Conservation (phyloP, 2,113 vertebrate species). For the Rhegmatorhina hoffmannsi region DNA sequence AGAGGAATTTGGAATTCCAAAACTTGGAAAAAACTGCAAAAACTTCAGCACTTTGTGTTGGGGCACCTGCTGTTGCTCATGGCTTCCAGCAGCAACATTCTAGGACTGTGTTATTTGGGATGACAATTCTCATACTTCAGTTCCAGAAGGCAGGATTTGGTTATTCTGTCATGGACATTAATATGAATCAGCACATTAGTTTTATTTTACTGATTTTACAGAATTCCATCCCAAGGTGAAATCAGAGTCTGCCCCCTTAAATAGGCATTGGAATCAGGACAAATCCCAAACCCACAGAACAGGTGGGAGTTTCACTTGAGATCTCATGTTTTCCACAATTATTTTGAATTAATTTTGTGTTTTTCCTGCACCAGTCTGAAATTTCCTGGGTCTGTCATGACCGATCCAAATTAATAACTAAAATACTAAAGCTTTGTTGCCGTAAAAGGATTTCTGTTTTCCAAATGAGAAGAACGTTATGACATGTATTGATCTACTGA, state of each 20-base stretch:
- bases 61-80: not conserved
- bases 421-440: constrained; percentile 43
- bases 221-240: not conserved
- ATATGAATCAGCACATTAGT: not conserved
- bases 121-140: not conserved
- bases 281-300: not conserved
- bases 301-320: not conserved
- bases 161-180: not conserved
- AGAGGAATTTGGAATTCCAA: not conserved
- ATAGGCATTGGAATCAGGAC: not conserved
- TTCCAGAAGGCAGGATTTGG: not conserved
- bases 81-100: not conserved
- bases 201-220: not conserved
- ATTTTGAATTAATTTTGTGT: not conserved
- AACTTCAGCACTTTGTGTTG: not conserved
- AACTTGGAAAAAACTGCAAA: not conserved
- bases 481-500: constrained; percentile 55
- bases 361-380: not conserved
- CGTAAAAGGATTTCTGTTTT: constrained; percentile 48
- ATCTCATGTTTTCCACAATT: not conserved
- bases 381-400: not conserved
- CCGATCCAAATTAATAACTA: constrained; percentile 53
- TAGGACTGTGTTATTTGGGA: not conserved
- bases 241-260: not conserved
- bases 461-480: not conserved